Evolutionary conservation across 2,888 invertebrate species (phyloP).

Genomic region (Mesorhabditis spiculigera): DNA sequence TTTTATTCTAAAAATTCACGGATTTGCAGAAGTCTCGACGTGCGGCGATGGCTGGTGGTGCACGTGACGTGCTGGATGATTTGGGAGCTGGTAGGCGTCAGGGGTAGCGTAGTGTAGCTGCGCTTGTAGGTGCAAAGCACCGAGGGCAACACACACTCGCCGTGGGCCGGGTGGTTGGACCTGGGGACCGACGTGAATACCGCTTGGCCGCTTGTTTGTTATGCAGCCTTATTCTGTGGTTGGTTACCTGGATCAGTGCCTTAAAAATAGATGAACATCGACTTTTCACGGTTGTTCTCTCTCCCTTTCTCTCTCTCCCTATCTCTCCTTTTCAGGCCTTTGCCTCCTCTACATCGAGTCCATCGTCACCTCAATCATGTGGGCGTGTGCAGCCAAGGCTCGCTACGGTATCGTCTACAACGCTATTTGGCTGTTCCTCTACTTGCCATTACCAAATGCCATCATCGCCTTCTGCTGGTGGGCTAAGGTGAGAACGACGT

Average conservation of each 20-base stretch:
- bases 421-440: neutral
- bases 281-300: too few species aligned
- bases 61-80: neutral
- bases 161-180: neutral
- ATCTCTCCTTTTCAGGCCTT: neutral
- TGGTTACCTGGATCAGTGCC: too few species aligned
- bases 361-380: neutral
- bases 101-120: neutral
- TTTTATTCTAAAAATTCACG: too few species aligned
- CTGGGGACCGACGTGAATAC: neutral
- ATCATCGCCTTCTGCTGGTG: neutral
- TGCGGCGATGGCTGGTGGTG: neutral
- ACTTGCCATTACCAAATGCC: neutral
- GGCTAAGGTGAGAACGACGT: neutral
- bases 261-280: too few species aligned
- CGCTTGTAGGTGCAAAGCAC: neutral
- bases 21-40: neutral
- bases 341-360: conserved; percentile 1
- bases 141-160: neutral
- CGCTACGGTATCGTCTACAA: neutral
- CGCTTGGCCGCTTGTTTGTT: too few species aligned
- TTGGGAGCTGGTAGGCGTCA: neutral
- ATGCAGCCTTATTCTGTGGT: too few species aligned
- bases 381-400: neutral
- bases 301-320: too few species aligned